Evolutionary conservation across 2,797 vertebrate species (phyloP).

Genomic region (Thaleichthys pacificus): DNA sequence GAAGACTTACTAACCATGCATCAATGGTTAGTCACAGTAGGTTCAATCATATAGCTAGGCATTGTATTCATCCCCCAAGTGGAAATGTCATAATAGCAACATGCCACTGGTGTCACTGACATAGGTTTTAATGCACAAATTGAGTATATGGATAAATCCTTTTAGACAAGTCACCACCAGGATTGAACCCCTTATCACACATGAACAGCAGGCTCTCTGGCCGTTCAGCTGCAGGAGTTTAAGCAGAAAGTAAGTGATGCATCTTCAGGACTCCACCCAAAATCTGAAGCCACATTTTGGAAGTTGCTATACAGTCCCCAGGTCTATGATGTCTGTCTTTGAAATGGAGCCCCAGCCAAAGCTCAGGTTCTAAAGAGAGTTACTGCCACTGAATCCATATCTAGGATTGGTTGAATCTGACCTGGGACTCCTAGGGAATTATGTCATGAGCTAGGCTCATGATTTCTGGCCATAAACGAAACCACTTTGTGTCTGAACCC

Average conservation of each 20-base stretch:
- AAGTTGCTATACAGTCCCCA: slow-evolving; percentile 15
- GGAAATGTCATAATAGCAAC: no score
- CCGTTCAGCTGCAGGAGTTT: no score
- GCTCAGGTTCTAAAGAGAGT: slow-evolving; percentile 44
- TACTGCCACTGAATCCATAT: slow-evolving; percentile 38
- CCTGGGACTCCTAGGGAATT: slow-evolving; percentile 18
- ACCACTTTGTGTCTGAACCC: slow-evolving; percentile 21
- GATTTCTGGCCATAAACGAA: slow-evolving; percentile 9
- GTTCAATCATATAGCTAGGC: no score
- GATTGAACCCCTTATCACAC: no score
- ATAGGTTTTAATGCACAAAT: no score
- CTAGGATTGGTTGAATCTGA: slow-evolving; percentile 12
- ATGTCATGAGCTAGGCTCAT: slow-evolving; percentile 37
- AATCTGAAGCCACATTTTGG: slow-evolving; percentile 22
- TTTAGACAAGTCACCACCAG: no score
- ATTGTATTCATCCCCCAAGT: no score
- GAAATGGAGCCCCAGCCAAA: slow-evolving; percentile 23
- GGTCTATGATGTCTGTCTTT: slow-evolving; percentile 19
- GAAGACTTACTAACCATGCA: no score
- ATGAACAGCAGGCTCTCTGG: no score
- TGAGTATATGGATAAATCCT: no score
- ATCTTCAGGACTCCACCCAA: slow-evolving; percentile 20
- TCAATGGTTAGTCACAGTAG: no score
- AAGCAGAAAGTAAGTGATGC: slow-evolving; percentile 12
- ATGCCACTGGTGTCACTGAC: no score